Percentiles rank a stretch among this genome's conserved stretches.
Evolutionary conservation across 2,113 vertebrate genomes (phyloP).

Genomic region (Cavia porcellus): DNA sequence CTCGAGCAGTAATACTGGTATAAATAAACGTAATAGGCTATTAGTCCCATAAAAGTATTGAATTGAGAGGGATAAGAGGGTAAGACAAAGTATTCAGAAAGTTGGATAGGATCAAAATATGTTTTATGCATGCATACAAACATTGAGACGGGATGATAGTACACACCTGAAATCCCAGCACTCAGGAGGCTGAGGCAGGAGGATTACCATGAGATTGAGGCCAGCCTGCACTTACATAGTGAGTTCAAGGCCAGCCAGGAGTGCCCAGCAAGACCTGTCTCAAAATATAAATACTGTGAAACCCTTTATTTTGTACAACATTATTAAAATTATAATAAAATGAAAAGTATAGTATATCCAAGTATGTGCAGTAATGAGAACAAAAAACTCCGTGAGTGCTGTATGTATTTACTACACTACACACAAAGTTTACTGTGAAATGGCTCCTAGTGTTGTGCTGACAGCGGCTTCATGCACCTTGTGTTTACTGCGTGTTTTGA

Average conservation of each 20-base stretch:
- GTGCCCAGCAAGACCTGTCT: not conserved
- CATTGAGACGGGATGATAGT: not conserved
- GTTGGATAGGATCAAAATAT: not conserved
- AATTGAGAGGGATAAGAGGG: not conserved
- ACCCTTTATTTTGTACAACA: not conserved
- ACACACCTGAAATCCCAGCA: not conserved
- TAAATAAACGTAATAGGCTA: not conserved
- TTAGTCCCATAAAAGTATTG: not conserved
- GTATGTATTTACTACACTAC: not conserved
- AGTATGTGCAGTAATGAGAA: not conserved
- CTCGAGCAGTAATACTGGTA: not conserved
- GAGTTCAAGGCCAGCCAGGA: too few species aligned
- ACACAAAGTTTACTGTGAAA: not conserved
- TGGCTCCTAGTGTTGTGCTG: not conserved
- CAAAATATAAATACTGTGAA: not conserved
- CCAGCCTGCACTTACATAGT: not conserved
- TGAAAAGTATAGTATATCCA: not conserved
- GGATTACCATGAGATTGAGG: not conserved
- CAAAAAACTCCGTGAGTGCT: too few species aligned
- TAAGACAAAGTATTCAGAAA: not conserved
- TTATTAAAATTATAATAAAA: not conserved
- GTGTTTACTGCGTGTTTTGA: not conserved
- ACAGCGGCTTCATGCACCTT: not conserved
- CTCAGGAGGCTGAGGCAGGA: not conserved
- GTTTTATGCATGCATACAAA: not conserved